Percentiles rank a stretch among this genome's conserved stretches.
Evolutionary conservation across 2,888 invertebrate genomes (phyloP).

Genomic region (Coenonympha arcania): DNA sequence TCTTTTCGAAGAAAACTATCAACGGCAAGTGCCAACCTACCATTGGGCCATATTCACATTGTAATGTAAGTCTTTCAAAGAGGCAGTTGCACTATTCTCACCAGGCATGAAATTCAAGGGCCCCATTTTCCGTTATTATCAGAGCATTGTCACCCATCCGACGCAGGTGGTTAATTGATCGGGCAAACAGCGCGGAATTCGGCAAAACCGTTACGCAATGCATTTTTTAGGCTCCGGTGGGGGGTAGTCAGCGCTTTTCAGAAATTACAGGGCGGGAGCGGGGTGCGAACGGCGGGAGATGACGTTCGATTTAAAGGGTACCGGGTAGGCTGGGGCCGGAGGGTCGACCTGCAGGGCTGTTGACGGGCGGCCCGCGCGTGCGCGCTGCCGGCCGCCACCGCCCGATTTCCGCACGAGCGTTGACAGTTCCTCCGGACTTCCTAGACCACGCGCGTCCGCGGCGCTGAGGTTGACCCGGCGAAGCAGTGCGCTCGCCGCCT

Average conservation of each 20-base stretch:
- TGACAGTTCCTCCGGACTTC: slow-evolving; percentile 77
- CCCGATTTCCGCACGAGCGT: slow-evolving; percentile 76
- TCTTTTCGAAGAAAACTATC: no score
- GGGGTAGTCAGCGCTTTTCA: slow-evolving; percentile 71
- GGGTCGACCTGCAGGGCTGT: slow-evolving; percentile 67
- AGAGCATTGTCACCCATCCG: slow-evolving; percentile 36
- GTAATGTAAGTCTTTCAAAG: no score
- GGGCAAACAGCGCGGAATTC: slow-evolving; percentile 61
- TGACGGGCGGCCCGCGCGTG: slow-evolving; percentile 74
- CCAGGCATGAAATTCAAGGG: slow-evolving; percentile 23
- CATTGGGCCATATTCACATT: no score
- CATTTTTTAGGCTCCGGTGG: slow-evolving; percentile 71
- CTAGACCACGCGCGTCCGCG: slow-evolving; percentile 69
- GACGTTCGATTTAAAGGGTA: slow-evolving; percentile 74
- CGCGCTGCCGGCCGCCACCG: slow-evolving; percentile 61
- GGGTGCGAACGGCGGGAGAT: slow-evolving; percentile 64
- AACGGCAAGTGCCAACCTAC: no score
- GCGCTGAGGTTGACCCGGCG: slow-evolving; percentile 43
- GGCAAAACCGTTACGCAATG: slow-evolving; percentile 72
- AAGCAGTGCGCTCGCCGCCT: slow-evolving; percentile 32
- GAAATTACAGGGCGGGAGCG: slow-evolving; percentile 59
- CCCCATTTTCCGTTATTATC: slow-evolving; percentile 31
- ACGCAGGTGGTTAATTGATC: slow-evolving; percentile 68
- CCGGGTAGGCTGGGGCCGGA: slow-evolving; percentile 37
- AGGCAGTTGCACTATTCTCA: not conserved